phyloP scores from a whole-genome alignment of 2,113 vertebrate species.

The Pelodiscus sinensis region DNA sequence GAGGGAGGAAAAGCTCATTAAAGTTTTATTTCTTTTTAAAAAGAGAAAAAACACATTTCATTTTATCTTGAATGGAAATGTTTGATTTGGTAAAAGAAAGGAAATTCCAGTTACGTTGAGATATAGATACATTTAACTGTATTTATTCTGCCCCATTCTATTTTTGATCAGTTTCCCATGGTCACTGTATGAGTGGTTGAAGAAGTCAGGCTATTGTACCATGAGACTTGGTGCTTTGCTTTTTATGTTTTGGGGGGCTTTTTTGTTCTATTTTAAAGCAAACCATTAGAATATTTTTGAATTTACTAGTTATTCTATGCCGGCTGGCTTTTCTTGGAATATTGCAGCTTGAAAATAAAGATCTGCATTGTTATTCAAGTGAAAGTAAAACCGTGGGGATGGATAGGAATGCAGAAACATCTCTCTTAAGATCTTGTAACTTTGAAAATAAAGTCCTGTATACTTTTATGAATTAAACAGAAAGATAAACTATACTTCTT shows the following conservation, averaged over 20 bases:
- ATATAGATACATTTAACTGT: neutral
- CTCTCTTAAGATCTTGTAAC: neutral
- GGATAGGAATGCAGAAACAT: neutral
- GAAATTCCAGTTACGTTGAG: neutral
- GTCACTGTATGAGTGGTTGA: neutral
- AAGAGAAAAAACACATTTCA: neutral
- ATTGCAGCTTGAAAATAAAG: neutral
- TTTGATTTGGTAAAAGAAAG: neutral
- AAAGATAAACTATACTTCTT: neutral
- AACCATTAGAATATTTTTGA: neutral
- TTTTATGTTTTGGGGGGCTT: no score
- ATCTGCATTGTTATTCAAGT: neutral
- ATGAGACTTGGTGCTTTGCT: neutral
- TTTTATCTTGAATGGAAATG: neutral
- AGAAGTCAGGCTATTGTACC: neutral
- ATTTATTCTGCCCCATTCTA: neutral
- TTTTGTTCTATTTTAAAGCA: neutral
- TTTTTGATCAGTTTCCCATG: neutral
- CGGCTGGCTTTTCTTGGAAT: neutral
- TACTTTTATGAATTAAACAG: neutral
- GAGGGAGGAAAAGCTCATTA: neutral
- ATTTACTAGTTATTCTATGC: neutral
- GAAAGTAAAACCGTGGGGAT: neutral
- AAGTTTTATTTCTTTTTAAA: slow-evolving; percentile 14
- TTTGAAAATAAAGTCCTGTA: slow-evolving; percentile 1